A percentile compares a stretch with the other conserved stretches of the same genome.
Conservation (phyloP, 2,888 invertebrate genomes). For the Orchesella flavescens region DNA sequence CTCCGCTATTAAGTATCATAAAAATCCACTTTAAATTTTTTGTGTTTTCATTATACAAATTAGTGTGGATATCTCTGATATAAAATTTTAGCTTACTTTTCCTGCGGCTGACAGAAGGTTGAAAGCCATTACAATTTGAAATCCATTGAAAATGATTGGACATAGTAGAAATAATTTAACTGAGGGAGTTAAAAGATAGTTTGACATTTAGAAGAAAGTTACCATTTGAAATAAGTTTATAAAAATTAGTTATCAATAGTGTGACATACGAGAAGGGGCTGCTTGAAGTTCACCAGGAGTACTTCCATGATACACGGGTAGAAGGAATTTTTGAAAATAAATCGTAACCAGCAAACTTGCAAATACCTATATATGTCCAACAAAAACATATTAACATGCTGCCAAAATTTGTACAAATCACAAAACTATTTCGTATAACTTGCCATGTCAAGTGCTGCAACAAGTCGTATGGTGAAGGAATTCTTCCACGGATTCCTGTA, state of each 20-base stretch:
- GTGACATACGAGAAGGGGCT: conserved; percentile 16
- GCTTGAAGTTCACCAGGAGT: conserved; percentile 7
- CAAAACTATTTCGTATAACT: not conserved
- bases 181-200: not conserved
- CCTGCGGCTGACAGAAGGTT: conserved; percentile 37
- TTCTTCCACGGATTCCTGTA: conserved; percentile 39
- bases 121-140: conserved; percentile 55
- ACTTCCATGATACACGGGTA: conserved; percentile 6
- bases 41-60: too few relatives aligned
- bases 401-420: not conserved
- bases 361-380: conserved; percentile 34
- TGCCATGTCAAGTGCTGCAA: conserved; percentile 56
- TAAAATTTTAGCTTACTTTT: conserved; percentile 22
- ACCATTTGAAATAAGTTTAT: not conserved
- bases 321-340: conserved; percentile 38
- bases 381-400: not conserved
- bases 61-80: too few relatives aligned
- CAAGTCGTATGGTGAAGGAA: conserved; percentile 29
- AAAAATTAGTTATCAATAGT: not conserved
- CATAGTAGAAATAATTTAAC: conserved; percentile 49
- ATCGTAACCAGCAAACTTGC: conserved; percentile 42
- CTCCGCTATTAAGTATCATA: conserved; percentile 20
- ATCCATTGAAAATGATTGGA: conserved; percentile 54
- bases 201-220: too few relatives aligned
- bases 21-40: too few relatives aligned